Evolutionary conservation across 2,113 vertebrate genomes (phyloP), one percentile per base, ranked within the genome.

Genomic region (Trematomus loennbergii): DNA sequence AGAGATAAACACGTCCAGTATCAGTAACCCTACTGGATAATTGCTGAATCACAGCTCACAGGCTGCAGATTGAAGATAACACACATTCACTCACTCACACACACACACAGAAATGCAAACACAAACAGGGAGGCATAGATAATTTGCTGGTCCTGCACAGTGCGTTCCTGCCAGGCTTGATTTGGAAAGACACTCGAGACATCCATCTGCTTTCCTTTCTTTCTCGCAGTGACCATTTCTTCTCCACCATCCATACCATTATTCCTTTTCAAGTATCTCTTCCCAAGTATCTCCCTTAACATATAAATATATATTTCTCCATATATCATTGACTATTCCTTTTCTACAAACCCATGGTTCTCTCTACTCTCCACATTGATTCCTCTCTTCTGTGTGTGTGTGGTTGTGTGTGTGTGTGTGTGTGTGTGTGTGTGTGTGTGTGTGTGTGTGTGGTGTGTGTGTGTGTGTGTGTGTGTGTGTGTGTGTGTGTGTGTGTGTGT

Each of bases 61-160:
- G 87, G 82, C 87, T 90, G 86, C 86, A 88, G 88, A 91, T 93
- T 88, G 64, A 69, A 81, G 87, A 94, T 91, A 87, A 82, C 52
- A 69, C 79, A 59, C 60, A 36, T 68, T 25, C 54, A 40, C 40
- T 16, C 54, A 64, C 49, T 54, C 33, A 66, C 73, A 60, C 66
- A 40, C 9, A 60, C 20, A 63, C 17, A 83, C 48, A 83, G 33
- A 84, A 64, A 82, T 57, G 71, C 73, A 78, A 84, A 86, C 84
- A 81, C 49, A 87, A 80, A 86, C 79, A 84, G 78, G 75, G 65
- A 81, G 73, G 79, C 82, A 66, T 46, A 60, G 84, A 87, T 89
- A 77, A 90, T 91, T 86, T 85, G 77, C 84, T 82, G 83, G 69
- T 83, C 78, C 72, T 86, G 81, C 70, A 77, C 63, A 40, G 43